Evolutionary conservation across 2,888 invertebrate species (phyloP).

Genomic region (Habroteleia sp.): DNA sequence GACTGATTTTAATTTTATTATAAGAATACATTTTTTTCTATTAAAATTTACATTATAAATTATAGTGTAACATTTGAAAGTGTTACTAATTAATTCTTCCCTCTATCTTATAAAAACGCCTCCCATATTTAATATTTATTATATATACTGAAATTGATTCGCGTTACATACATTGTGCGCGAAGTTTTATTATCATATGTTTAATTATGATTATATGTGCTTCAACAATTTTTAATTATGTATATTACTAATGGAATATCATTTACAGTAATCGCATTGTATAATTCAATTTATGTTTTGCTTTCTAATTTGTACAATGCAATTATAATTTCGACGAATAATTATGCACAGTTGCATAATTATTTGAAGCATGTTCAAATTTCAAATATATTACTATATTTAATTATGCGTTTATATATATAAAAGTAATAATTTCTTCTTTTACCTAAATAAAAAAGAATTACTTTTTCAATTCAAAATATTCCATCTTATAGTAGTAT

Average conservation of each 20-base stretch:
- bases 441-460: too few species aligned
- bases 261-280: constrained; percentile 13
- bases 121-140: constrained; percentile 12
- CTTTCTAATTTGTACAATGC: constrained; percentile 37
- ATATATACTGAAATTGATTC: too few species aligned
- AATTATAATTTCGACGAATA: constrained; percentile 23
- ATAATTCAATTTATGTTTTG: constrained; percentile 25
- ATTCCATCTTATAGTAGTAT: too few species aligned
- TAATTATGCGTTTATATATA: too few species aligned
- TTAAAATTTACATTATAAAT: too few species aligned
- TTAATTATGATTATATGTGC: too few species aligned
- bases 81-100: constrained; percentile 19
- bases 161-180: not conserved
- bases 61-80: too few species aligned
- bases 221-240: not conserved
- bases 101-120: constrained; percentile 40
- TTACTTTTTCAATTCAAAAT: too few species aligned
- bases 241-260: not conserved
- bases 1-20: too few species aligned
- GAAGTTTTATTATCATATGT: too few species aligned
- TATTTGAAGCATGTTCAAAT: not conserved
- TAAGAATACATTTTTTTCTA: too few species aligned
- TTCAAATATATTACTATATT: not conserved
- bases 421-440: too few species aligned
- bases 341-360: constrained; percentile 21